phyloP scores from a whole-genome alignment of 2,888 invertebrate genomes.

The Andrena marginata region DNA sequence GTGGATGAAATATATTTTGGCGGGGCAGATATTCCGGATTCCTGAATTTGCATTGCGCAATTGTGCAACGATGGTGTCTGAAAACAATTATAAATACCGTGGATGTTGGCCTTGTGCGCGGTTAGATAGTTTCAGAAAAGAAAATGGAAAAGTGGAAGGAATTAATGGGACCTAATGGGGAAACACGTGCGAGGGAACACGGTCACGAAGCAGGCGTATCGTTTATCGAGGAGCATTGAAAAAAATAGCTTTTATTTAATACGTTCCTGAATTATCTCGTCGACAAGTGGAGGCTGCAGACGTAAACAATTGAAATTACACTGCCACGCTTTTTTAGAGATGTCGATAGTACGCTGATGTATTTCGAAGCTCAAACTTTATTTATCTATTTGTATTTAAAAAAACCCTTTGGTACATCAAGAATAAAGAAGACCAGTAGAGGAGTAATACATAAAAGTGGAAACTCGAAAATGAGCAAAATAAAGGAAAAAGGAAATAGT shows the following conservation, averaged over 20 bases:
- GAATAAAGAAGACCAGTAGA: no score
- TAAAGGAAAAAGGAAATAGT: no score
- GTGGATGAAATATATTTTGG: no score
- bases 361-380: no score
- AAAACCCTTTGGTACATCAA: no score
- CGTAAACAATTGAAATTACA: not conserved
- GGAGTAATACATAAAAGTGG: no score
- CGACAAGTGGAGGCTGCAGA: not conserved
- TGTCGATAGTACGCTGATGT: not conserved
- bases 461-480: no score
- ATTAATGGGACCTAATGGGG: constrained; percentile 12
- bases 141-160: not conserved
- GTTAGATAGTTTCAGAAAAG: not conserved
- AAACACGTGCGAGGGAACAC: constrained; percentile 17
- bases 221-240: constrained; percentile 30
- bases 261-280: not conserved
- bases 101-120: not conserved
- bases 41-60: not conserved
- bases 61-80: not conserved
- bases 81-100: constrained; percentile 23
- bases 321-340: not conserved
- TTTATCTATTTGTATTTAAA: no score
- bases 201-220: constrained; percentile 8
- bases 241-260: not conserved
- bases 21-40: no score